Conservation (phyloP, 2,113 vertebrate species). For the Anas platyrhynchos region DNA sequence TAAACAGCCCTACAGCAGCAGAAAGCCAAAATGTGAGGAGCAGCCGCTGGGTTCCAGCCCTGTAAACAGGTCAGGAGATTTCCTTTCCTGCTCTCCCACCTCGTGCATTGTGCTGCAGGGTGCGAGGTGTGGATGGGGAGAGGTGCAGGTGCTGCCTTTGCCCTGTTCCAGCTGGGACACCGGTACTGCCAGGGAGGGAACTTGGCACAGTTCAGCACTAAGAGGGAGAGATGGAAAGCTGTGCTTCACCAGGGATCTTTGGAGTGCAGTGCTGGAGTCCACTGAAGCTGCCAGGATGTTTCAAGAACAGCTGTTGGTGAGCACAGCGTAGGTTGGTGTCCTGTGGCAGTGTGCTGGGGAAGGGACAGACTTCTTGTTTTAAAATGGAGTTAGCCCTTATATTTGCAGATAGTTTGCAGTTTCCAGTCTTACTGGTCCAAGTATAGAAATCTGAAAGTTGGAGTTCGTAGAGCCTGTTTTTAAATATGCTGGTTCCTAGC, state of each 20-base stretch:
- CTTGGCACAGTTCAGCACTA: neutral
- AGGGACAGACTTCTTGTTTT: neutral
- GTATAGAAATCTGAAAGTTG: neutral
- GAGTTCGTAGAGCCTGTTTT: neutral
- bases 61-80: neutral
- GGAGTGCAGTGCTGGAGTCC: neutral
- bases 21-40: neutral
- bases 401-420: neutral
- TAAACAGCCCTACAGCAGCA: neutral
- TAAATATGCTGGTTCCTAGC: neutral
- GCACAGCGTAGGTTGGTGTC: neutral
- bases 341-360: neutral
- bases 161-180: neutral
- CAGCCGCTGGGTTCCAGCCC: neutral
- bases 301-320: neutral
- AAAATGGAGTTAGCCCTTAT: neutral
- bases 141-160: too few species aligned
- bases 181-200: rapidly evolving
- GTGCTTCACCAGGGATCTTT: neutral
- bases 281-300: neutral
- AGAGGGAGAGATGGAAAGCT: neutral
- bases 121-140: neutral
- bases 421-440: neutral
- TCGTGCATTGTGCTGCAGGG: neutral
- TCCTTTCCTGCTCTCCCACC: neutral